Base-by-base conservation (phyloP, 2,888 invertebrate genomes). In the Diplazon laetatorius region DNA sequence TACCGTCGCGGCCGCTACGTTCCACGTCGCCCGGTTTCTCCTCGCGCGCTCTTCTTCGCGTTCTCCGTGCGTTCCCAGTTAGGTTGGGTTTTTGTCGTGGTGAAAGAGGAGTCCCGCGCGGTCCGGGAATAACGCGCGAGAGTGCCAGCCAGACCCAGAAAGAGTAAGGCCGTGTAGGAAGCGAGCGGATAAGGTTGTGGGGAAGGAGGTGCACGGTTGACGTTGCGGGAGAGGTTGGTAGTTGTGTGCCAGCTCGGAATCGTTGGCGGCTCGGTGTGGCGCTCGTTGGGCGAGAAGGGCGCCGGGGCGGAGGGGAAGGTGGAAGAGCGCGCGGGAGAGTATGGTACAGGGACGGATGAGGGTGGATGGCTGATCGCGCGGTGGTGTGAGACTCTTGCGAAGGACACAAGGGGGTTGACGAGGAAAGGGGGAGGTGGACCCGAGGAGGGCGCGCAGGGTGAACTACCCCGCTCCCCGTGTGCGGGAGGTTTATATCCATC, bases 401-500 rank as follows among this genome's bases (percentile, higher is more conserved):
- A 80, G 76, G 77, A 80, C 76, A 80, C 73, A 80, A 78, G 80
- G 50, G 70, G 9, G 55, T 42, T 39, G 66, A 44, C 44, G 37
- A 39, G 48, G 62, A 48, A 79, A 48, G 78, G 76, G 72, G 66
- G 78, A 78, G 80, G 84, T 82, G 82, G 83, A 82, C 60, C 42
- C 35, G 59, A 50, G 65, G 30, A 30, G 14, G 30, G 52, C 52
- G 10, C 52, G 52, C 20, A 68, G 22, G 78, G 44, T 62, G 81
- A 69, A 78, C 81, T n/a, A n/a, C n/a, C n/a, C n/a, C n/a, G n/a
- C n/a, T n/a, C 65, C 71, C 55, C 16, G 84, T 39, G 78, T 60
- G 70, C 70, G 70, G 74, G 86, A 85, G 89, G 88, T 89, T 89
- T 89, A 89, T 89, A 89, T 89, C 89, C 89, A 89, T 89, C 89